Base-by-base conservation (phyloP, 35 echinoderm and acorn worm genomes). In the Heliocidaris erythrogramma region DNA sequence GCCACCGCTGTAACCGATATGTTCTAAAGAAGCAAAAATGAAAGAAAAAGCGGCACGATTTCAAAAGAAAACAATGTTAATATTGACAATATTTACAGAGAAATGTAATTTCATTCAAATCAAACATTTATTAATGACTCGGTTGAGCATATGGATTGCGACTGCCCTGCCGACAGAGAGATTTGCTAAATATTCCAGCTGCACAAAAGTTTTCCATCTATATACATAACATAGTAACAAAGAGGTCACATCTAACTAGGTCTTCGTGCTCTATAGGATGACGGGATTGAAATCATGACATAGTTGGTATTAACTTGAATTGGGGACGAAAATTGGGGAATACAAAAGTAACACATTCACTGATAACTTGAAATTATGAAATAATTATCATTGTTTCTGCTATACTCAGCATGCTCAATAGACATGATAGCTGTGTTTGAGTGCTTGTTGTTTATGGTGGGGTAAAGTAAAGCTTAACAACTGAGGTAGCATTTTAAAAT, bases 61-160 rank as follows among this genome's bases (percentile, higher is more conserved):
- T 78, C 65, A 78, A 78, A 78, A 78, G 65, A n/a, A 69, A 78
- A 78, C 65, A 27, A 78, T 78, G 65, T 21, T n/a, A 78, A n/a
- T 78, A 27, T 78, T 4, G 21, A 78, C 65, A 78, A 78, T 78
- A 78, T 78, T 16, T 78, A 78, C 65, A 78, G 65, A n/a, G 59
- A 78, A 78, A 71, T 4, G 5, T 78, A 21, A n/a, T 78, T 56
- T 78, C 7, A 78, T 27, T 7, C 21, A 78, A 78, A 78, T 21
- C 21, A 78, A 78, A 78, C 65, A 78, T 24, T 5, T 27, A 69
- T 29, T 78, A n/a, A 27, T 21, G 27, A 27, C 21, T n/a, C n/a
- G 18, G 18, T 78, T 78, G 65, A 78, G 27, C 65, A 78, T 78
- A 24, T 21, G 5, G 13, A 27, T n/a, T 7, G 65, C 59, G 18